phyloP scores from a whole-genome alignment of 2,888 invertebrate species.

The Epinotia brunnichana region DNA sequence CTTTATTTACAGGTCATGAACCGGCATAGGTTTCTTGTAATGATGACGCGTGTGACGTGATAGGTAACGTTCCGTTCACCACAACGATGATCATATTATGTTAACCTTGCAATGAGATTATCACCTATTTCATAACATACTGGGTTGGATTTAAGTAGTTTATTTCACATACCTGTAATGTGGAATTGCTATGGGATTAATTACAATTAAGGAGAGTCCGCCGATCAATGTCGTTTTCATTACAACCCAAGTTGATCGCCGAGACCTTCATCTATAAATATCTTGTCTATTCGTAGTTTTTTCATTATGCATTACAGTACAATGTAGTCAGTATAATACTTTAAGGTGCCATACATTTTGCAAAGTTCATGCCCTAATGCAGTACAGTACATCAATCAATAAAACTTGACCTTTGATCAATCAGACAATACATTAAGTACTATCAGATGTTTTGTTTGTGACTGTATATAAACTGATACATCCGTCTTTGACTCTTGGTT shows the following conservation, averaged over 20 bases:
- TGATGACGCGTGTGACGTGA: slow-evolving; percentile 27
- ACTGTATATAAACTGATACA: slow-evolving; percentile 23
- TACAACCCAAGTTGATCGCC: slow-evolving; percentile 57
- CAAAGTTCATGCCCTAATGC: slow-evolving; percentile 1
- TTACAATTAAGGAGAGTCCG: slow-evolving; percentile 4
- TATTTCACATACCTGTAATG: slow-evolving; percentile 10
- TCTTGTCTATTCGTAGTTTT: slow-evolving; percentile 50
- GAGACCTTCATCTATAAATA: slow-evolving; percentile 81
- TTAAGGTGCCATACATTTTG: not conserved
- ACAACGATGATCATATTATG: slow-evolving; percentile 46
- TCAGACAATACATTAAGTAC: slow-evolving; percentile 37
- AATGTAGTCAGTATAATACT: slow-evolving; percentile 5
- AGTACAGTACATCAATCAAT: slow-evolving; percentile 21
- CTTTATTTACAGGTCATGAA: slow-evolving; percentile 41
- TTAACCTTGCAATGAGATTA: slow-evolving; percentile 59
- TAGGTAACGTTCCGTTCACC: slow-evolving; percentile 45
- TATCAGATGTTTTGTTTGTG: slow-evolving; percentile 43
- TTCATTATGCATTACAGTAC: slow-evolving; percentile 33
- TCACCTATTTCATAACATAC: slow-evolving; percentile 43
- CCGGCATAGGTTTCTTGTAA: slow-evolving; percentile 9
- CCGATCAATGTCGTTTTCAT: slow-evolving; percentile 64
- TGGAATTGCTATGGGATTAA: not conserved
- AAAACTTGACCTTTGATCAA: slow-evolving; percentile 52
- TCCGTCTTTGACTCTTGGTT: slow-evolving; percentile 19
- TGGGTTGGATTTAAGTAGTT: slow-evolving; percentile 34